A percentile compares a stretch with the other conserved stretches of the same genome.
phyloP scores from a whole-genome alignment of 2,113 vertebrate genomes.

The Sinocyclocheilus maitianheensis region DNA sequence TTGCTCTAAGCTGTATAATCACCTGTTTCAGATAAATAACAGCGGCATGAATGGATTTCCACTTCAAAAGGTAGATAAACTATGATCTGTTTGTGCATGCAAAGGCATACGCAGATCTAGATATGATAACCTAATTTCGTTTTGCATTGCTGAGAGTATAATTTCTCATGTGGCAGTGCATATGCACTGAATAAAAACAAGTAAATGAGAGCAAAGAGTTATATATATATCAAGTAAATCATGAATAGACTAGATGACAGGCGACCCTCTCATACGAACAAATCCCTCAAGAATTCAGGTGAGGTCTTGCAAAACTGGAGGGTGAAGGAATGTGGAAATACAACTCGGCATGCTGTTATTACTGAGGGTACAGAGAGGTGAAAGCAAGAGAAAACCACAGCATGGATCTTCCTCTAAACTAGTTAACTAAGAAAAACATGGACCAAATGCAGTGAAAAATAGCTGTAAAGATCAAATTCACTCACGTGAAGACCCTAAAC shows the following conservation, averaged over 20 bases:
- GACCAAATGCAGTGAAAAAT: not conserved
- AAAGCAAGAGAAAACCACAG: slow-evolving; percentile 61
- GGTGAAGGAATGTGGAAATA: slow-evolving; percentile 96
- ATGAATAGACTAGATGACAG: slow-evolving; percentile 35
- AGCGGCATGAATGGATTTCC: slow-evolving; percentile 16
- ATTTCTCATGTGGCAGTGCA: not conserved
- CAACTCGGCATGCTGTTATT: slow-evolving; percentile 83
- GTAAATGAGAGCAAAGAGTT: not conserved
- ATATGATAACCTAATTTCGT: not conserved
- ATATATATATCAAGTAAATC: not conserved
- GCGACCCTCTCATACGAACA: slow-evolving; percentile 19
- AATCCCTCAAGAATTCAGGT: slow-evolving; percentile 68
- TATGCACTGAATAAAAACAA: not conserved
- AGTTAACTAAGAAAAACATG: not conserved
- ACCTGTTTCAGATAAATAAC: not conserved
- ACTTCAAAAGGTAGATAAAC: slow-evolving; percentile 28
- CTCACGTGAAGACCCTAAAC: not conserved
- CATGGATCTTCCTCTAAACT: slow-evolving; percentile 60
- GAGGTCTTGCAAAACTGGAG: slow-evolving; percentile 82
- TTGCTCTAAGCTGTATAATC: slow-evolving; percentile 6
- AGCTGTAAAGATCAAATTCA: not conserved
- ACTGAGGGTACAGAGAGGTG: slow-evolving; percentile 69
- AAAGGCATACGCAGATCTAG: not conserved
- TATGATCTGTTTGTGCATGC: slow-evolving; percentile 12
- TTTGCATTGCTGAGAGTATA: not conserved